These are phyloP conservation scores for Mystacornis crossleyi DNA, from an alignment of 2,113 vertebrate genomes.

Conservation along the genomic window DNA sequence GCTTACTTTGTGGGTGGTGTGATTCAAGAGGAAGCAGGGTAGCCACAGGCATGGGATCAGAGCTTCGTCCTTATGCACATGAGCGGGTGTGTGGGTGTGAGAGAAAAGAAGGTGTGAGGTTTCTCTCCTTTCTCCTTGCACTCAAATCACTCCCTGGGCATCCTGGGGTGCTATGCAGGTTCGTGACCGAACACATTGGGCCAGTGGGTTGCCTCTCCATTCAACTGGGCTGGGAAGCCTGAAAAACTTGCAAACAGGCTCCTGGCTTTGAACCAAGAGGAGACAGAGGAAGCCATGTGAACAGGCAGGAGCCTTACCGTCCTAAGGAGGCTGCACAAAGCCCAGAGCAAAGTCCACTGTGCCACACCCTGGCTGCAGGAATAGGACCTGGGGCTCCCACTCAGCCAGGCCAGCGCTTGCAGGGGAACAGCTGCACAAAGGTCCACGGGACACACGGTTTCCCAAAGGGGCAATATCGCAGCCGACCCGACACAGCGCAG, in stretches of 20 bases:
- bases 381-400: rapidly evolving
- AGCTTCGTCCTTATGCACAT: background rate
- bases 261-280: background rate
- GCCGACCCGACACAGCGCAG: background rate
- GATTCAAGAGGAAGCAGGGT: conserved; percentile 36
- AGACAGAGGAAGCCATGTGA: background rate
- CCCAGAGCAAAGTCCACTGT: background rate
- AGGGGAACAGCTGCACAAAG: background rate
- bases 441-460: background rate
- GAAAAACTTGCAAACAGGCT: background rate
- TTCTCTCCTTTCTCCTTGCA: background rate
- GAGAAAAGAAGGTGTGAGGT: background rate
- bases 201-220: background rate
- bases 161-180: rapidly evolving
- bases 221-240: background rate
- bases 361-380: background rate
- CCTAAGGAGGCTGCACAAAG: background rate
- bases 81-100: conserved; percentile 36
- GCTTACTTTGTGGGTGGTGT: conserved; percentile 57
- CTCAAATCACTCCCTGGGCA: background rate
- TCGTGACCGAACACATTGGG: rapidly evolving
- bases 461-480: background rate
- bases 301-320: background rate
- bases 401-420: background rate
- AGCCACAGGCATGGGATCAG: conserved; percentile 59